These are phyloP conservation scores for Pogonocichla stellata DNA, from an alignment of 2,113 vertebrate species.

Conservation along the genomic window DNA sequence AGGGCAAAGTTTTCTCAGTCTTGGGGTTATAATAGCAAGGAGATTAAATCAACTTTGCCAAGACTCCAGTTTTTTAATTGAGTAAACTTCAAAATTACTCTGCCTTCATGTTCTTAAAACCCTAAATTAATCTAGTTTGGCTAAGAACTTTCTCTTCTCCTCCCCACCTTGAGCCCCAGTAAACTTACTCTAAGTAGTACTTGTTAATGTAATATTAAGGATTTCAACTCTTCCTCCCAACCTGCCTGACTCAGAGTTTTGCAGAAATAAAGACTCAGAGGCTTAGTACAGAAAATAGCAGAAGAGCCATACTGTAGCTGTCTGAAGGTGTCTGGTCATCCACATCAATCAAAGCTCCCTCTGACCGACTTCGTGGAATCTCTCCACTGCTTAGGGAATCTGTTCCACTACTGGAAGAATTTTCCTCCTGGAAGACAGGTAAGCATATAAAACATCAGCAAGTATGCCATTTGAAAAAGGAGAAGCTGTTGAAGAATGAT, in stretches of 20 bases:
- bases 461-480: background rate
- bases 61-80: background rate
- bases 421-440: constrained; percentile 71
- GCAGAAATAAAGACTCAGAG: background rate
- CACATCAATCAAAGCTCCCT: constrained; percentile 87
- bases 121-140: background rate
- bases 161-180: background rate
- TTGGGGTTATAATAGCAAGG: background rate
- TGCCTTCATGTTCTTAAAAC: background rate
- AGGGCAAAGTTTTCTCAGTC: background rate
- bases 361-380: constrained; percentile 83
- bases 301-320: constrained; percentile 75
- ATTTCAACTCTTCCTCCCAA: background rate
- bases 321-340: constrained; percentile 66
- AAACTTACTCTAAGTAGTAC: background rate
- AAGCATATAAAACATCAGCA: background rate
- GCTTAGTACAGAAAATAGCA: background rate
- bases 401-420: constrained; percentile 79
- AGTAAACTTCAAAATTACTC: background rate
- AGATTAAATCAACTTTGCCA: background rate
- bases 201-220: background rate
- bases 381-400: constrained; percentile 59
- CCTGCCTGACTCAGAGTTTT: background rate
- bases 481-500: background rate
- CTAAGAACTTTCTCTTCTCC: background rate